phyloP scores from a whole-genome alignment of 2,797 vertebrate species.

The Graptemys geographica region DNA sequence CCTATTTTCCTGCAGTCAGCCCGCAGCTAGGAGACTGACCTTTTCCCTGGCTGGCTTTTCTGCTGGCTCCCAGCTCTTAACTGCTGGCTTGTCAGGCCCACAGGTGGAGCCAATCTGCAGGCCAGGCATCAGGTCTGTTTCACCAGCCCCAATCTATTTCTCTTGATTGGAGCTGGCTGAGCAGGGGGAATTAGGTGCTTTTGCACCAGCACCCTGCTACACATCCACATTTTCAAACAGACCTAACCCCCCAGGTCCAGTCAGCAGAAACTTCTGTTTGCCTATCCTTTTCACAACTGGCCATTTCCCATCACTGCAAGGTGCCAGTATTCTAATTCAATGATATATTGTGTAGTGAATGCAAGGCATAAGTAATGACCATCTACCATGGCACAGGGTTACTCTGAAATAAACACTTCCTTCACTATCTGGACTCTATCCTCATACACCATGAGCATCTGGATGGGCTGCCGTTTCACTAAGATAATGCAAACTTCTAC shows the following conservation, averaged over 20 bases:
- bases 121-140: too few relatives aligned
- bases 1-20: too few relatives aligned
- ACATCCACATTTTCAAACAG: too few relatives aligned
- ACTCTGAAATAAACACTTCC: conserved; percentile 93
- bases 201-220: too few relatives aligned
- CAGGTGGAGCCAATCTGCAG: too few relatives aligned
- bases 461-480: conserved; percentile 90
- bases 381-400: conserved; percentile 93
- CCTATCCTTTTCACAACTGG: conserved; percentile 97
- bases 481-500: conserved; percentile 96
- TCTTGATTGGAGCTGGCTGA: too few relatives aligned
- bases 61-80: too few relatives aligned
- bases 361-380: conserved; percentile 97
- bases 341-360: conserved; percentile 93
- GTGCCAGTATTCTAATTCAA: conserved; percentile 94
- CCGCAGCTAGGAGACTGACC: too few relatives aligned
- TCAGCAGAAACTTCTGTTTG: conserved; percentile 97
- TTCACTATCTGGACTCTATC: conserved; percentile 95
- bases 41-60: too few relatives aligned
- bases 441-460: conserved; percentile 94
- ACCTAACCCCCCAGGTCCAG: conserved; percentile 97
- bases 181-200: too few relatives aligned
- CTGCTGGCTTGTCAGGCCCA: too few relatives aligned
- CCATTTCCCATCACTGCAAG: conserved; percentile 92
- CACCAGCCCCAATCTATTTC: too few relatives aligned